Percentiles rank a stretch among this genome's conserved stretches.
phyloP scores from a whole-genome alignment of 2,888 invertebrate species.

The Oscheius myriophilus region DNA sequence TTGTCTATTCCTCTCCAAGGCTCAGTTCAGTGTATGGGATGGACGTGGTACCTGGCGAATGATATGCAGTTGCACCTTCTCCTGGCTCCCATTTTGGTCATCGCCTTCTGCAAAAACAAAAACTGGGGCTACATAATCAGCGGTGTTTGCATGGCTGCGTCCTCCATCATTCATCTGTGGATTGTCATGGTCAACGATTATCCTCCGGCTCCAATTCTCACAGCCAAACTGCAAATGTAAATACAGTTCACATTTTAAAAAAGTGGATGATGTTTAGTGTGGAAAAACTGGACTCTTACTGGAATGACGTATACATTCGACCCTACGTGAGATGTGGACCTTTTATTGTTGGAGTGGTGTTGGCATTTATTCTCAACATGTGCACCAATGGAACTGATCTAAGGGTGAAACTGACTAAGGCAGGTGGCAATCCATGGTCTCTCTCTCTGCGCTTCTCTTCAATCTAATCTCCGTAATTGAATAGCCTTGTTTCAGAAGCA shows the following conservation, averaged over 20 bases:
- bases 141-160: conserved; percentile 34
- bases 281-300: conserved; percentile 63
- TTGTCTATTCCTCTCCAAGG: neutral
- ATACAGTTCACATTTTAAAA: conserved; percentile 3
- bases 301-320: conserved; percentile 71
- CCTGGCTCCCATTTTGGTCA: conserved; percentile 78
- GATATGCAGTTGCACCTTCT: conserved; percentile 80
- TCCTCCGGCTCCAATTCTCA: conserved; percentile 69
- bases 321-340: conserved; percentile 73
- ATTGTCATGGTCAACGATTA: conserved; percentile 61
- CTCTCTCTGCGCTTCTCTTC: too few species aligned
- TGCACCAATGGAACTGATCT: conserved; percentile 38
- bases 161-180: conserved; percentile 50
- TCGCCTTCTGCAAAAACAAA: conserved; percentile 71
- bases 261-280: conserved; percentile 49
- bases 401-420: conserved; percentile 52
- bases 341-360: conserved; percentile 72
- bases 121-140: conserved; percentile 25
- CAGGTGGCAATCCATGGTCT: neutral
- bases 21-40: conserved; percentile 77
- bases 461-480: neutral
- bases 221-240: conserved; percentile 66
- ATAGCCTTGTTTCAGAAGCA: conserved; percentile 27
- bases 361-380: conserved; percentile 71
- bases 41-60: conserved; percentile 81